Percentiles rank a stretch among this genome's conserved stretches.
phyloP scores from a whole-genome alignment of 2,888 invertebrate species.

The Lochmaea crataegi region DNA sequence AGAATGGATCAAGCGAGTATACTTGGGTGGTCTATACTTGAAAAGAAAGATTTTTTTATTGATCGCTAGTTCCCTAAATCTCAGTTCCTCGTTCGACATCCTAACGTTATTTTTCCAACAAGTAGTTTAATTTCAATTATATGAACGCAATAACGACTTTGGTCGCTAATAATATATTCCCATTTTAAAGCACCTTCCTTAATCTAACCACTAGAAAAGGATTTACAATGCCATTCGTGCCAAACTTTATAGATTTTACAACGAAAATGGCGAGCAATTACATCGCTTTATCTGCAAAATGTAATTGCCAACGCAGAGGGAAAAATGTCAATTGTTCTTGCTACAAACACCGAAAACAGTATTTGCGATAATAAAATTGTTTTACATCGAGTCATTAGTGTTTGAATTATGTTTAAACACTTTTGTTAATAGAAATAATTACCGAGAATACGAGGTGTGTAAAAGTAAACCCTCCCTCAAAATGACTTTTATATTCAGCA shows the following conservation, averaged over 20 bases:
- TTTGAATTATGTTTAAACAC: not conserved
- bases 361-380: not conserved
- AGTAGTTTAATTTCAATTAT: not conserved
- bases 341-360: not conserved
- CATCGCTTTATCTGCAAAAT: not conserved
- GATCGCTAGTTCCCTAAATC: too few species aligned
- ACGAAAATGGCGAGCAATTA: not conserved
- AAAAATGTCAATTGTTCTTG: not conserved
- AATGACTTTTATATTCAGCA: conserved; percentile 4
- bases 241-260: conserved; percentile 4
- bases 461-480: not conserved
- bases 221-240: not conserved
- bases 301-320: not conserved
- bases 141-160: not conserved
- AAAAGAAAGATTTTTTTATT: too few species aligned
- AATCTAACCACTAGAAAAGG: not conserved
- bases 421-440: not conserved
- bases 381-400: not conserved
- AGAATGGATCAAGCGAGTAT: too few species aligned
- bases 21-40: too few species aligned
- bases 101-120: not conserved
- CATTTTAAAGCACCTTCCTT: not conserved
- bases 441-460: too few species aligned
- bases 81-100: too few species aligned
- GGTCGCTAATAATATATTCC: not conserved